Conservation (phyloP, 64 coral and sea anemone species). For the Anthopleura sola region DNA sequence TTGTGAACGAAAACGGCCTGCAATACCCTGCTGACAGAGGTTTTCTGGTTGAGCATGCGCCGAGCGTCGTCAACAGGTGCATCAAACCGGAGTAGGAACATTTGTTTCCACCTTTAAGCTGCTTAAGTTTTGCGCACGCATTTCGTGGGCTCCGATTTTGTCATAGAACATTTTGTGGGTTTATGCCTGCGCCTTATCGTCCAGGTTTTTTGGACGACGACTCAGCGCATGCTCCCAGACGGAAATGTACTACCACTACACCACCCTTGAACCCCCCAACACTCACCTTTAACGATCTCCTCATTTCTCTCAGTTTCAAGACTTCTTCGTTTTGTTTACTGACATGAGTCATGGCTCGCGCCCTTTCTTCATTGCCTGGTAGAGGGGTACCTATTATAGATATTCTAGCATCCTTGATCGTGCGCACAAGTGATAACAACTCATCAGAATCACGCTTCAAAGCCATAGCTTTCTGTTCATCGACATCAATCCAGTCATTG, state of each 20-base stretch:
- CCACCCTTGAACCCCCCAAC: neutral
- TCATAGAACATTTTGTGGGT: too few species aligned
- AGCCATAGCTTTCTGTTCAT: neutral
- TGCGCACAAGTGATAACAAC: slow-evolving; percentile 27
- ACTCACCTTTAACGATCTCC: slow-evolving; percentile 46
- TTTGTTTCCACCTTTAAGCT: too few species aligned
- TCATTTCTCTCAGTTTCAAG: slow-evolving; percentile 21
- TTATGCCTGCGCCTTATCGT: too few species aligned
- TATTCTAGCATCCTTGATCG: slow-evolving; percentile 36
- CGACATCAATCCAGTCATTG: neutral
- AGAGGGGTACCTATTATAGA: slow-evolving; percentile 33
- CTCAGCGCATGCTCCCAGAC: too few species aligned
- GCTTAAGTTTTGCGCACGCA: too few species aligned
- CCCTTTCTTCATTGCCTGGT: slow-evolving; percentile 12
- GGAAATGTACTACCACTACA: neutral
- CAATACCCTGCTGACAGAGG: too few species aligned
- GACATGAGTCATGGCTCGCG: slow-evolving; percentile 12
- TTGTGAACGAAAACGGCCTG: too few species aligned
- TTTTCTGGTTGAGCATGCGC: too few species aligned
- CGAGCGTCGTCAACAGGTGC: too few species aligned
- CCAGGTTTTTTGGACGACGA: neutral
- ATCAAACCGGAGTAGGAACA: too few species aligned
- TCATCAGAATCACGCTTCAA: slow-evolving; percentile 18
- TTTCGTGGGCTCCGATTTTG: too few species aligned
- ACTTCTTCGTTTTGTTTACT: neutral